Evolutionary conservation across 2,113 vertebrate species (phyloP), one percentile per base, ranked within the genome.

Genomic region (Coptodon bakossiorum): DNA sequence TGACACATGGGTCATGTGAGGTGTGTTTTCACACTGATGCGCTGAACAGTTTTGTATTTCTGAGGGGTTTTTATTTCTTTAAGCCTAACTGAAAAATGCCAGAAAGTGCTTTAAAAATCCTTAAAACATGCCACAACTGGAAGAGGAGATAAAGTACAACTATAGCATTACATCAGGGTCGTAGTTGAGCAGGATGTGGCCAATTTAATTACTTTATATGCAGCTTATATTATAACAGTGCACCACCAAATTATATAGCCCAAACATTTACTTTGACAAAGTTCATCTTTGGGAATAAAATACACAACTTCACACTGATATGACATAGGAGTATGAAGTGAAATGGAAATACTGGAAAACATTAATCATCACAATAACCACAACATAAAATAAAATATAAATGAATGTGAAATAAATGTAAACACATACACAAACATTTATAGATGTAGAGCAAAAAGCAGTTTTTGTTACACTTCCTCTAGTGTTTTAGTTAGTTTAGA

Each of bases 1-100:
- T 90, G 93, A 94, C 93, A 88, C 66, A 54, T 11, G 80, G 86
- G 73, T 90, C 85, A 85, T 90, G 71, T 54, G 82, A 86, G 87
- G 86, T 83, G 38, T 90, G 84, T 92, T 93, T 91, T 88, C 63
- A 59, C 43, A 34, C 66, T 52, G 57, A 45, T 6, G 31, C 31
- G 4, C 82, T 50, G 17, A 61, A 45, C 13, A 45, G 36, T 82
- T 87, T 87, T 83, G 45, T 53, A 29, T 48, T 76, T 76, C 43
- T 76, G 22, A 48, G 40, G n/a, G 6, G 0, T 43, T 24, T 71
- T 43, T 71, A 27, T 73, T 48, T 4, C 19, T 54, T 79, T 45
- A 13, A 31, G 56, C 22, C 24, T 10, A 40, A 52, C 9, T 40
- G 29, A 80, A 68, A 9, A 79, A 76, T 29, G 76, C 4, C 48